Conservation (phyloP, 2,797 vertebrate species). For the Premnoplex brunnescens region DNA sequence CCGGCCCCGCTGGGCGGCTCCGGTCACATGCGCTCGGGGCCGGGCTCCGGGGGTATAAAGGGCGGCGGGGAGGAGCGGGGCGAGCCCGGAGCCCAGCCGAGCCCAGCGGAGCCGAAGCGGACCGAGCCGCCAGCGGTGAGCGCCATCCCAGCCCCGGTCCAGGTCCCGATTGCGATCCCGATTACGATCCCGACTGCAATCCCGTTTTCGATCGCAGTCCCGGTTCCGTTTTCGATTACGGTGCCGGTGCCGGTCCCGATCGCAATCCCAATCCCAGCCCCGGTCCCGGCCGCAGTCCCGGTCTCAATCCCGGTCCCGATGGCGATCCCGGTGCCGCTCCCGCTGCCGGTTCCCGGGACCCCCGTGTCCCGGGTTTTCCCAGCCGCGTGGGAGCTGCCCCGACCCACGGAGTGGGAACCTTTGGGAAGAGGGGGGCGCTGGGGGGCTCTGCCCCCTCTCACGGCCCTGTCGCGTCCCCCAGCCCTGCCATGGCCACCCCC, state of each 20-base stretch:
- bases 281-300: neutral
- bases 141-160: neutral
- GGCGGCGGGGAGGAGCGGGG: neutral
- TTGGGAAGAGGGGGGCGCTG: fast-evolving
- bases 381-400: neutral
- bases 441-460: neutral
- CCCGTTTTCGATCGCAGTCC: neutral
- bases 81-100: neutral
- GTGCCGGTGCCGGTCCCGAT: neutral
- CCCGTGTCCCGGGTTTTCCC: neutral
- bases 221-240: neutral
- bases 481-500: constrained; percentile 4
- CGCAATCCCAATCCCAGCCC: fast-evolving
- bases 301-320: too few relatives aligned
- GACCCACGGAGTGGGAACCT: too few relatives aligned
- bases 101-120: neutral
- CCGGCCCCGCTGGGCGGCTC: constrained; percentile 38
- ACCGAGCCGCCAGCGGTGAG: neutral
- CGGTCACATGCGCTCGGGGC: constrained; percentile 43
- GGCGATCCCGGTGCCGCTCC: too few relatives aligned
- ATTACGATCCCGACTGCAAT: too few relatives aligned
- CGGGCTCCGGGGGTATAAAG: constrained; percentile 2
- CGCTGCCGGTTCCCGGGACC: neutral
- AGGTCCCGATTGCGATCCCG: too few relatives aligned
- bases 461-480: neutral